Base-by-base conservation (phyloP, 1,140 invertebrate genomes). In the Drosophila rhopaloa region DNA sequence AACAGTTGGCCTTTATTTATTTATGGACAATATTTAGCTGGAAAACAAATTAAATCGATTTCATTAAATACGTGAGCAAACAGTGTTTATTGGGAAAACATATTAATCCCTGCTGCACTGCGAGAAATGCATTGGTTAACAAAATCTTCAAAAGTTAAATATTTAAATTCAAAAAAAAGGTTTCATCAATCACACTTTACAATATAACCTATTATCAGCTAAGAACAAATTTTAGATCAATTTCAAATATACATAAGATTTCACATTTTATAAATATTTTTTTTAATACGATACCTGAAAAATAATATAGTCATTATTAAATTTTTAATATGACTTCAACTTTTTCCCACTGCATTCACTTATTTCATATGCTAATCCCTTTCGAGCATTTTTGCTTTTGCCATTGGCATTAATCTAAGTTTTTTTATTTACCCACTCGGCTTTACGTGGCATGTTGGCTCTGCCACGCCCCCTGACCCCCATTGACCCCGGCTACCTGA, bases 351-450 rank as follows among this genome's bases (percentile, higher is more conserved):
- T 65, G 61, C 40, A 10, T 10, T 14, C 29, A 35, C 55, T 35
- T 63, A 65, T 61, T 65, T 60, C 56, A 65, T 65, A 65, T 65
- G 61, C 40, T 46, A 65, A 65, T 61, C 40, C 41, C 19, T 60
- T 37, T 46, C 19, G 56, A 60, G 61, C 14, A 37, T 46, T 63
- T 60, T 37, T 60, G n/a, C 19, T 37, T 16, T 60, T 46, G 11
- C 40, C 11, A 63, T 46, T 46, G 61, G 61, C 55, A 48, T 46
- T 47, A 41, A 32, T 40, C 57, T 48, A 48, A 13, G 11, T 5
- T 51, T 24, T 57, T 57, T 37, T 40, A 0, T 7, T 50, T 29
- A 0, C n/a, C 13, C 27, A 3, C 8, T 54, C 29, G 13, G 37
- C 37, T 47, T 57, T 47, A 37, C 50, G 62, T 61, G 38, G 38